These are phyloP conservation scores for Polypterus bichir DNA, from an alignment of 2,113 vertebrate genomes.

Conservation along the genomic window DNA sequence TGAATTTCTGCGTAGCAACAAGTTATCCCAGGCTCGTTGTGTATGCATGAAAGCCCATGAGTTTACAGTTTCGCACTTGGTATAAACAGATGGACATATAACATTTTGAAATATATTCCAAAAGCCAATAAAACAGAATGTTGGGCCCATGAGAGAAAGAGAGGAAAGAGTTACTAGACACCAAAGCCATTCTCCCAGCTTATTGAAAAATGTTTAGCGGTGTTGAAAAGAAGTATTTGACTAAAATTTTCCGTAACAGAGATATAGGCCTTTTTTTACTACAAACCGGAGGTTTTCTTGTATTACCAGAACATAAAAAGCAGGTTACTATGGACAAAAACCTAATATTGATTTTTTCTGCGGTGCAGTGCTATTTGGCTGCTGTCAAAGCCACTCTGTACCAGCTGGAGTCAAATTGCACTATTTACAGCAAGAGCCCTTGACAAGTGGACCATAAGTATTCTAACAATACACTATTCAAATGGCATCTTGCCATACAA, in stretches of 20 bases:
- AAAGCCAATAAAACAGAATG: too few species aligned
- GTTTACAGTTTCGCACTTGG: too few species aligned
- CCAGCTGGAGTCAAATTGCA: conserved; percentile 98
- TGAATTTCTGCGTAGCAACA: too few species aligned
- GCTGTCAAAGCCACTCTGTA: conserved; percentile 91
- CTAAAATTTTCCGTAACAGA: not conserved
- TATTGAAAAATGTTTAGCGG: not conserved
- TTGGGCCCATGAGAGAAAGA: too few species aligned
- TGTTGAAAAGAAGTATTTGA: conserved; percentile 9
- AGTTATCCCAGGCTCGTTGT: too few species aligned
- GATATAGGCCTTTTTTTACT: conserved; percentile 23
- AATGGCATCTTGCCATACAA: conserved; percentile 67
- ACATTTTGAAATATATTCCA: too few species aligned
- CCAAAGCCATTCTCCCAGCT: too few species aligned
- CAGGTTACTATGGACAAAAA: conserved; percentile 78
- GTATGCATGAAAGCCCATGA: too few species aligned
- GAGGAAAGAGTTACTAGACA: too few species aligned
- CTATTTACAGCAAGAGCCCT: conserved; percentile 89
- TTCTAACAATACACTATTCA: conserved; percentile 70
- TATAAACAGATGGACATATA: too few species aligned
- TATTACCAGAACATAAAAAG: conserved; percentile 58
- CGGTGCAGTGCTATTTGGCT: conserved; percentile 82
- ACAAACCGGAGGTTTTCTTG: conserved; percentile 43
- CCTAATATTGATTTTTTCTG: conserved; percentile 87
- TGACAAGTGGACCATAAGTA: conserved; percentile 72